phyloP scores from a whole-genome alignment of 2,797 vertebrate genomes.

The Trichosurus vulpecula region DNA sequence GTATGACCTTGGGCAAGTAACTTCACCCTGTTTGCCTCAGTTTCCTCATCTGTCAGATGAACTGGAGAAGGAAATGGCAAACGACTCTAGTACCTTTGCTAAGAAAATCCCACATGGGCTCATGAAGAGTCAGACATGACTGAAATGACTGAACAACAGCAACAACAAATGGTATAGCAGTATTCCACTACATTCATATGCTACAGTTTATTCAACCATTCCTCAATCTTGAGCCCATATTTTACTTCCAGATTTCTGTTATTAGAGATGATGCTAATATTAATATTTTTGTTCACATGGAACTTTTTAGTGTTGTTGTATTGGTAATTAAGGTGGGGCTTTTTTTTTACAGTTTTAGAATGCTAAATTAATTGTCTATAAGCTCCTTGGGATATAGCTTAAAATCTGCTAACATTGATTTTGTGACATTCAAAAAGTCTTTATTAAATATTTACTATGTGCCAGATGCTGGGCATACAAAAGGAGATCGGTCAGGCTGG shows the following conservation, averaged over 20 bases:
- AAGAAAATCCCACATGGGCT: not conserved
- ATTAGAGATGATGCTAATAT: not conserved
- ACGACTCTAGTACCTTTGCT: not conserved
- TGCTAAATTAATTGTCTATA: too few species aligned
- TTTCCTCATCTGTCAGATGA: not conserved
- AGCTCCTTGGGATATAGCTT: not conserved
- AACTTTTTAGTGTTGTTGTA: not conserved
- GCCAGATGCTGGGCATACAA: not conserved
- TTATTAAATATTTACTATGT: not conserved
- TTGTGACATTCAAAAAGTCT: not conserved
- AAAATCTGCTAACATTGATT: not conserved
- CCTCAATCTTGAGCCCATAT: not conserved
- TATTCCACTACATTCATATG: not conserved
- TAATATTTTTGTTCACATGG: not conserved
- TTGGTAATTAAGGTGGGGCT: too few species aligned
- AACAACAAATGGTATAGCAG: not conserved
- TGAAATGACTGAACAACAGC: not conserved
- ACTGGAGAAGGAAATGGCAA: not conserved
- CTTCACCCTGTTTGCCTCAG: not conserved
- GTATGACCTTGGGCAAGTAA: not conserved
- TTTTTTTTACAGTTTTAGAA: too few species aligned
- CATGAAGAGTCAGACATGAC: not conserved
- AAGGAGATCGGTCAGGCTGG: not conserved
- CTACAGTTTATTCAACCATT: not conserved
- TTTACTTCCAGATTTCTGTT: not conserved